Evolutionary conservation across 2,797 vertebrate species (phyloP).

Genomic region (Galaxias olidus): DNA sequence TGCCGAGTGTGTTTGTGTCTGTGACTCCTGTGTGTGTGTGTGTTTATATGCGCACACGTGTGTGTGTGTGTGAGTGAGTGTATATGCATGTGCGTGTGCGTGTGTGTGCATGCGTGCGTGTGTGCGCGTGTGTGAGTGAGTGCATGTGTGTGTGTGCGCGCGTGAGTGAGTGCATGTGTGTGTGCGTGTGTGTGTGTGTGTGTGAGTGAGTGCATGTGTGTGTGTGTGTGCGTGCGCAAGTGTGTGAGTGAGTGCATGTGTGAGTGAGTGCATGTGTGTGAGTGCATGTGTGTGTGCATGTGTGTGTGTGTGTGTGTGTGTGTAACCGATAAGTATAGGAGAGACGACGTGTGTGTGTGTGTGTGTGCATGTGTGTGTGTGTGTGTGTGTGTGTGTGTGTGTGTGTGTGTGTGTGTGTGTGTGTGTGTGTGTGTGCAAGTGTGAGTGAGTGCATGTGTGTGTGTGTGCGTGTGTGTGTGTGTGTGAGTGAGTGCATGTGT

Average conservation of each 20-base stretch:
- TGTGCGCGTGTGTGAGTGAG: conserved; percentile 6
- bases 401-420: not conserved
- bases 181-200: too few relatives aligned
- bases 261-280: not conserved
- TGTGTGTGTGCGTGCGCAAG: not conserved
- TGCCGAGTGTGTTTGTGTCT: too few relatives aligned
- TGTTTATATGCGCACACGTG: too few relatives aligned
- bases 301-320: not conserved
- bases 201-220: not conserved
- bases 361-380: conserved; percentile 15
- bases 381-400: conserved; percentile 8
- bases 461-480: conserved; percentile 10
- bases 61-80: not conserved
- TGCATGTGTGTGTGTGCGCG: conserved; percentile 16
- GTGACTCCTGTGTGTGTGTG: too few relatives aligned
- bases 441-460: not conserved
- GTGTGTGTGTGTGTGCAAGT: too few relatives aligned
- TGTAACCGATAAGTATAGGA: too few relatives aligned
- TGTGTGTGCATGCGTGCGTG: too few relatives aligned
- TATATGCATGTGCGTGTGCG: too few relatives aligned
- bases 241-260: conserved; percentile 16
- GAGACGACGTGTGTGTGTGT: conserved; percentile 6
- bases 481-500: not conserved
- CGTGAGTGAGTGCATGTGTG: not conserved
- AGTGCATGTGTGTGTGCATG: too few relatives aligned